phyloP scores from a whole-genome alignment of 2,113 vertebrate genomes.

The Otocyon megalotis region DNA sequence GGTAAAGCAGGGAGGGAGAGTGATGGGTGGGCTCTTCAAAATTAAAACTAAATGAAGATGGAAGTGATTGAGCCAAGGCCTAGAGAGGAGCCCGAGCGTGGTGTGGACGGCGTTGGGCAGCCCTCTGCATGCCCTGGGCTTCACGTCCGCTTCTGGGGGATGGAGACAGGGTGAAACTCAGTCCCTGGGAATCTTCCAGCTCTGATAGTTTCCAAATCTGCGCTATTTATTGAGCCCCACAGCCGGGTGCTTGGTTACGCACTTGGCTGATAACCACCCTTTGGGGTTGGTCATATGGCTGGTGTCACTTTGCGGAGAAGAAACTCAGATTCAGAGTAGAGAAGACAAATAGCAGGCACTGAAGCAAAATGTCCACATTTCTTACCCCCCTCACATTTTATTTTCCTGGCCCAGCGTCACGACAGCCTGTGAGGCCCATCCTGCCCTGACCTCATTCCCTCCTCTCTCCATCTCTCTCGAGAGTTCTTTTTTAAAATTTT shows the following conservation, averaged over 20 bases:
- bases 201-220: neutral
- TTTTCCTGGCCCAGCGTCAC: neutral
- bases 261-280: neutral
- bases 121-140: neutral
- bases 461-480: neutral
- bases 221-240: neutral
- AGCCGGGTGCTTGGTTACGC: neutral
- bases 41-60: neutral
- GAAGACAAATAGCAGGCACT: neutral
- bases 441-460: neutral
- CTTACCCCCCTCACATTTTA: neutral
- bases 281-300: neutral
- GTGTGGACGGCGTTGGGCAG: accelerated
- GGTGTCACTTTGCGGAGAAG: neutral
- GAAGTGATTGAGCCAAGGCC: neutral
- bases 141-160: neutral
- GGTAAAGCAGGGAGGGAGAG: neutral
- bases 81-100: accelerated
- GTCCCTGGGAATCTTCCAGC: neutral
- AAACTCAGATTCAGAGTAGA: neutral
- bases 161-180: neutral
- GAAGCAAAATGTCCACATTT: neutral
- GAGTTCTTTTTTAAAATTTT: neutral
- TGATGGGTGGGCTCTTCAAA: neutral
- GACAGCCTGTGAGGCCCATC: neutral